These are phyloP conservation scores for Alligator sinensis DNA, from an alignment of 2,113 vertebrate species.

Conservation along the genomic window DNA sequence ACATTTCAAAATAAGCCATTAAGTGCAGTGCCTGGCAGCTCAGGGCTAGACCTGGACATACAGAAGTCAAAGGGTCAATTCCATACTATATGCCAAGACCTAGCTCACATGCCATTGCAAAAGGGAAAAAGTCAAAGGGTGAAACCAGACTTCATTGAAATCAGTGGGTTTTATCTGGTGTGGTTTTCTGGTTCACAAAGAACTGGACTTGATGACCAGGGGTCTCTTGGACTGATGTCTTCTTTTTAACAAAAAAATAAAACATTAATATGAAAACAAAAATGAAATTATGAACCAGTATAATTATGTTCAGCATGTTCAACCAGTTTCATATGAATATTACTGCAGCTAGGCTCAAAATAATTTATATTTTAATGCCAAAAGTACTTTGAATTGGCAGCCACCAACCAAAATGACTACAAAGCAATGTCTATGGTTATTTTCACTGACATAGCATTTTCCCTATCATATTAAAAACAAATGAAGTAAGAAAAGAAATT, in stretches of 20 bases:
- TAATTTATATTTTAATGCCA: slow-evolving; percentile 70
- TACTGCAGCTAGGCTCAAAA: slow-evolving; percentile 43
- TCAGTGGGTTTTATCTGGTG: not conserved
- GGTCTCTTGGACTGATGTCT: not conserved
- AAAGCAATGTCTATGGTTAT: slow-evolving; percentile 69
- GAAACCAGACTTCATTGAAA: not conserved
- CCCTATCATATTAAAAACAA: slow-evolving; percentile 74
- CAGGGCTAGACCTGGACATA: not conserved
- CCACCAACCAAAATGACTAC: slow-evolving; percentile 55
- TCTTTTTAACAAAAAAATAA: slow-evolving; percentile 14
- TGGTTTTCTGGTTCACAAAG: too few species aligned
- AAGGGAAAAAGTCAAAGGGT: not conserved
- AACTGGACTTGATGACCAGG: too few species aligned
- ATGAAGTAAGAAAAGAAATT: slow-evolving; percentile 71
- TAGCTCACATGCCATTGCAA: not conserved
- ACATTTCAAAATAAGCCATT: slow-evolving; percentile 46
- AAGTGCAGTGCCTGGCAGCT: slow-evolving; percentile 5
- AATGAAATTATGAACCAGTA: slow-evolving; percentile 29
- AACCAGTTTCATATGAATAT: slow-evolving; percentile 41
- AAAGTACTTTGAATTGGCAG: slow-evolving; percentile 56
- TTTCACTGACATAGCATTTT: slow-evolving; percentile 68
- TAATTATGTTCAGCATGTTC: slow-evolving; percentile 33
- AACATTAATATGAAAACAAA: slow-evolving; percentile 14
- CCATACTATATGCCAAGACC: not conserved
- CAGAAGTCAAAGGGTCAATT: not conserved